Conservation (phyloP, 2,888 invertebrate genomes). For the Sipunculus nudus region DNA sequence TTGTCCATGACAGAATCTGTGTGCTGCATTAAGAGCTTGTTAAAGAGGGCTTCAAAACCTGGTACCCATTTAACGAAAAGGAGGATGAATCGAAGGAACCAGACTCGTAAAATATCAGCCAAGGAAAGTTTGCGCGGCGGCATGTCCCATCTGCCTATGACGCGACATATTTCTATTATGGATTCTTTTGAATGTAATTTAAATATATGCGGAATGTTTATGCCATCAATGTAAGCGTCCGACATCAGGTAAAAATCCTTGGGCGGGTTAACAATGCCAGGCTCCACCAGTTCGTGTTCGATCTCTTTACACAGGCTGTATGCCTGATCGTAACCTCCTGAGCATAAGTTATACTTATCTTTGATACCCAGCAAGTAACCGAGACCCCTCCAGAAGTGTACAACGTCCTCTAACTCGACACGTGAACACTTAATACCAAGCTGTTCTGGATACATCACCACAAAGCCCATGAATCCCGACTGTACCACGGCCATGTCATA, state of each 20-base stretch:
- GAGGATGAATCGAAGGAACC: not conserved
- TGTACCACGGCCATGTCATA: conserved; percentile 86
- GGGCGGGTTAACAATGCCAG: conserved; percentile 47
- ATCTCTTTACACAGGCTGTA: conserved; percentile 49
- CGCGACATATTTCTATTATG: conserved; percentile 33
- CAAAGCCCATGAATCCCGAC: conserved; percentile 85
- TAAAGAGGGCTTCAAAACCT: conserved; percentile 10
- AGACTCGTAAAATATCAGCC: conserved; percentile 1
- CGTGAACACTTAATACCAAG: conserved; percentile 75
- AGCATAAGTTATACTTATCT: conserved; percentile 69
- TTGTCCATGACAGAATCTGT: too few relatives aligned
- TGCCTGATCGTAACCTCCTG: conserved; percentile 41
- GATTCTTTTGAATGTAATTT: conserved; percentile 37
- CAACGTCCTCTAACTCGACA: conserved; percentile 78
- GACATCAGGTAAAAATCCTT: conserved; percentile 49
- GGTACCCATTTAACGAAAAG: conserved; percentile 8
- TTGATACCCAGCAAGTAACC: conserved; percentile 84
- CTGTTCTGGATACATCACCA: conserved; percentile 72
- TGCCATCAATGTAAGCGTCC: conserved; percentile 49
- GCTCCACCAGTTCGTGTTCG: conserved; percentile 45
- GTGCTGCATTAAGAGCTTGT: too few relatives aligned
- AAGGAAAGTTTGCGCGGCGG: not conserved
- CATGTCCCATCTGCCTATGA: conserved; percentile 21
- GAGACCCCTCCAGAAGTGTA: conserved; percentile 86
- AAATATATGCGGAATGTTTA: conserved; percentile 27